Evolutionary conservation across 2,113 vertebrate species (phyloP).

Genomic region (Megaceryle maxima): DNA sequence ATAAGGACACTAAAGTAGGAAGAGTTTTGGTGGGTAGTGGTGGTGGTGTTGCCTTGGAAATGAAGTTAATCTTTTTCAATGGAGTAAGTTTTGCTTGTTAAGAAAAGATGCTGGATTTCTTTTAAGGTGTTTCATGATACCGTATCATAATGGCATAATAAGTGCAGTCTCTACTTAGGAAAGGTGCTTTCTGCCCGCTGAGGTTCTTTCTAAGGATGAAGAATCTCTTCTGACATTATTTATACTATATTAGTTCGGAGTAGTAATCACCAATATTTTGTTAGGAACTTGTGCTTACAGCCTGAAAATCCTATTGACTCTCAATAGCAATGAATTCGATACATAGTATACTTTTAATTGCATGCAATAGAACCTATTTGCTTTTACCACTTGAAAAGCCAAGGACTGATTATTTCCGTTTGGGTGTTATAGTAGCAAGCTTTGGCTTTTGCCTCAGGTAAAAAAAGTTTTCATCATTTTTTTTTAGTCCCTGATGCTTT

Average conservation of each 20-base stretch:
- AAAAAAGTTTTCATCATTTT: slow-evolving; percentile 65
- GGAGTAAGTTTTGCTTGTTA: slow-evolving; percentile 31
- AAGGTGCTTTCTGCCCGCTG: slow-evolving; percentile 24
- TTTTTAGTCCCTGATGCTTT: slow-evolving; percentile 62
- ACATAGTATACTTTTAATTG: slow-evolving; percentile 68
- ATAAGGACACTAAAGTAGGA: neutral
- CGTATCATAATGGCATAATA: neutral
- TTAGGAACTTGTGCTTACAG: slow-evolving; percentile 64
- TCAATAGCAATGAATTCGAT: slow-evolving; percentile 58
- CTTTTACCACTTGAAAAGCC: slow-evolving; percentile 73
- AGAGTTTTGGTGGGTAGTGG: neutral
- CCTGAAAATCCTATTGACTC: slow-evolving; percentile 54
- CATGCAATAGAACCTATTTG: slow-evolving; percentile 66
- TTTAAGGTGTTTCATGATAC: slow-evolving; percentile 38
- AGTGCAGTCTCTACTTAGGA: slow-evolving; percentile 18
- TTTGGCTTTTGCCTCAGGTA: slow-evolving; percentile 72
- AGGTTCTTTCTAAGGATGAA: slow-evolving; percentile 45
- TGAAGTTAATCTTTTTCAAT: neutral
- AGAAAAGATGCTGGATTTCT: slow-evolving; percentile 37
- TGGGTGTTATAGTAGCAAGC: slow-evolving; percentile 63
- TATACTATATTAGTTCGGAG: slow-evolving; percentile 48
- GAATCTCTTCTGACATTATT: slow-evolving; percentile 53
- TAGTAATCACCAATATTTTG: slow-evolving; percentile 63
- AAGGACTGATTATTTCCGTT: slow-evolving; percentile 75
- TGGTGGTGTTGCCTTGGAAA: neutral